Base-by-base conservation (phyloP, 2,113 vertebrate genomes). In the Anser brachyrhynchus region DNA sequence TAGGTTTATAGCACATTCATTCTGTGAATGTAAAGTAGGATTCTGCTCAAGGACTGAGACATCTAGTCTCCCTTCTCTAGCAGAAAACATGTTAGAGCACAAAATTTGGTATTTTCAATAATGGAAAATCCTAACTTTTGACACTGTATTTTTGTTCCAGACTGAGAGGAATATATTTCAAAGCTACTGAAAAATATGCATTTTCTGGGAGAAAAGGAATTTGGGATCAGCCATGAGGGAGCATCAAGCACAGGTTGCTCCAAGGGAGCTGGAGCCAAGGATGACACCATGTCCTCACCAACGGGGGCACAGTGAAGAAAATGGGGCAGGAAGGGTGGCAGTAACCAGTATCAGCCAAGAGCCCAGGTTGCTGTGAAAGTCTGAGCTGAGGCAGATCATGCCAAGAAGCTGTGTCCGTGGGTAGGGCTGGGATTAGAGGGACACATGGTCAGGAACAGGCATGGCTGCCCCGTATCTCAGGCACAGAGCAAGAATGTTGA, bases 361-460 rank as follows among this genome's bases (percentile, higher is more conserved):
- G 12, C 23, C 12, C 51, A 41, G 17, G 6, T 61, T 26, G 2
- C 26, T 13, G 6, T 39, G 10, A 41, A 39, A 64, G 25, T 28
- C 49, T 7, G 5, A 1, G 2, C 10, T 29, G 79, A 69, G 31
- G 15, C 55, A 83, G 62, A 3, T 62, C 28, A 69, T 0, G 2
- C 9, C 33, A 69, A 39, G 28, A 16, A 10, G 11, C 17, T 4
- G 1, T 23, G 28, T 55, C 10, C n/a, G 11, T 11, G 19, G 15
- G 26, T n/a, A 49, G 64, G 54, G 3, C 17, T 2, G 0, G 19
- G 28, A 20, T 57, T 25, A 44, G 43, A 58, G 29, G 43, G 25
- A 49, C 2, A 3, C 0, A 0, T 3, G 3, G 13, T 17, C 11
- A 44, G 11, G 16, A 3, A 2, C 3, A 3, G 29, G 5, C 1